Evolutionary conservation across 30 jellyfish, hydroid and myxozoan species (phyloP), one percentile per base, ranked within the genome.

Genomic region (Sanderia malayensis): DNA sequence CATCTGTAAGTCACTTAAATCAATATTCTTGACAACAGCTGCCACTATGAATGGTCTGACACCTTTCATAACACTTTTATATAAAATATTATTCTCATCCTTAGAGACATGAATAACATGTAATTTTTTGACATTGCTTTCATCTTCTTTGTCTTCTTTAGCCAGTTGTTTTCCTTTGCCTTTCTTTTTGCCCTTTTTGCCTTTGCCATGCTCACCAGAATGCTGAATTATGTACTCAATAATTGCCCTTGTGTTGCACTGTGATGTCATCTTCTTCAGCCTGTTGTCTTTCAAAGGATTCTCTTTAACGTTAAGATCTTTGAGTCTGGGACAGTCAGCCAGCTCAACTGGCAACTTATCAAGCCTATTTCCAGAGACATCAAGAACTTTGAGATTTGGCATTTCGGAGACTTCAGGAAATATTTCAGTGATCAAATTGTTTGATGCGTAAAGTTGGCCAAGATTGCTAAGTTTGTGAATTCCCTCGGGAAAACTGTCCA

Each of bases 231-330:
- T 68, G 26, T 80, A 88, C 23, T 80, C 95, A 80, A 88, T 18
- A 0, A 88, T 80, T 15, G 97, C 86, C 49, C 65, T 88, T 41
- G 95, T 80, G 61, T 58, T 88, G 74, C 97, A 88, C 68, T 88
- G 97, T 0, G 77, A 31, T 11, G 97, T 81, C 97, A 88, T 88
- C 81, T 88, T 88, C 41, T 60, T 68, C 47, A 88, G 74, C 11
- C 97, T 82, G 64, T 81, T 88, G 66, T 88, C 97, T 37, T 81
- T 81, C 74, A 88, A 79, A 28, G 97, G 97, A 55, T 88, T 88
- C 7, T 81, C 87, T 23, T 58, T 58, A 47, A 81, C 52, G 44
- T 88, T 81, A 18, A 88, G 77, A 44, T 74, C 87, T 58, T 88
- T 88, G 78, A 88, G 30, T 33, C 71, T 80, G 15, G 71, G 87